A percentile compares a stretch with the other conserved stretches of the same genome.
phyloP scores from a whole-genome alignment of 2,797 vertebrate genomes.

The Argyrosomus regius region DNA sequence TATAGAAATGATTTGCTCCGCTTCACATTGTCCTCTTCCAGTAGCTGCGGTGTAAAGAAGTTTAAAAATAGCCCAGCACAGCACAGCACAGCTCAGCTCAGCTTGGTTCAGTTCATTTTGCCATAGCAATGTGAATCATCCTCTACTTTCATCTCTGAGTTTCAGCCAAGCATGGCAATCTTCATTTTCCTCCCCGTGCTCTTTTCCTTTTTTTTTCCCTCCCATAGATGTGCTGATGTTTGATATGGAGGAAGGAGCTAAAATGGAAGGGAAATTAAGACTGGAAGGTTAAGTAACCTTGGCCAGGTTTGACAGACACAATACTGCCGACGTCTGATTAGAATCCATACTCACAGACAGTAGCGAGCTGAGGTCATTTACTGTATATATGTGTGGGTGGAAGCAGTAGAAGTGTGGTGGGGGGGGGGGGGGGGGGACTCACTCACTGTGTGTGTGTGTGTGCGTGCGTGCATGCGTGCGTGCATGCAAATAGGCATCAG shows the following conservation, averaged over 20 bases:
- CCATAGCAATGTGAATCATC: conserved; percentile 82
- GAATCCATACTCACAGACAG: conserved; percentile 79
- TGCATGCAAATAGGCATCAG: conserved; percentile 72
- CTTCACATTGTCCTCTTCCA: conserved; percentile 73
- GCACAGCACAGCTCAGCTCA: conserved; percentile 68
- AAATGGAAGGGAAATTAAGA: conserved; percentile 85
- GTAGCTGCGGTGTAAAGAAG: conserved; percentile 68
- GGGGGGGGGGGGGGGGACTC: conserved; percentile 26
- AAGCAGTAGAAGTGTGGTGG: conserved; percentile 41
- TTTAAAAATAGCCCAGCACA: conserved; percentile 81
- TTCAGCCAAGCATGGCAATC: conserved; percentile 83
- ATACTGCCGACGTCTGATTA: conserved; percentile 82
- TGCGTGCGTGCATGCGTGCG: conserved; percentile 35
- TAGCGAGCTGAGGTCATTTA: conserved; percentile 80
- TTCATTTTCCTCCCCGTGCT: conserved; percentile 79
- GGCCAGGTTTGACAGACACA: conserved; percentile 84
- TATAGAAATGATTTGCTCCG: conserved; percentile 68
- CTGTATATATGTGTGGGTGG: conserved; percentile 78
- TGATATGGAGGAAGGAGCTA: conserved; percentile 82
- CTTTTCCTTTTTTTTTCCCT: not conserved
- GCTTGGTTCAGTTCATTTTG: conserved; percentile 81
- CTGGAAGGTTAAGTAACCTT: conserved; percentile 85
- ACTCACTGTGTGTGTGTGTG: conserved; percentile 36
- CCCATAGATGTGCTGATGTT: conserved; percentile 80
- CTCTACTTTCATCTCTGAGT: conserved; percentile 81